Conservation (phyloP, 2,113 vertebrate species). For the Tenebrosternarchus preto region DNA sequence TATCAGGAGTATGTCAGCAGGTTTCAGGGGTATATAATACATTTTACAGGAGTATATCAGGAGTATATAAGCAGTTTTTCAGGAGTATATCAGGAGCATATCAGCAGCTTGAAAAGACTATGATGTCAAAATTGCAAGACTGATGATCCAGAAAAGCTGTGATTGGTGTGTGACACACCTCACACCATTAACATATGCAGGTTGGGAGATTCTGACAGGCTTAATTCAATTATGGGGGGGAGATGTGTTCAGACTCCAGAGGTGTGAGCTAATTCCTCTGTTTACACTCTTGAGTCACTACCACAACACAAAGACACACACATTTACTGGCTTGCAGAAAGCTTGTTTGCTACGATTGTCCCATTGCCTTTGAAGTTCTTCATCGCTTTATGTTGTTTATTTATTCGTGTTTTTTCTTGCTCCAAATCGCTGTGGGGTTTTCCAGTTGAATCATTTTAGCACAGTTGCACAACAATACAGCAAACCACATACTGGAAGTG, state of each 20-base stretch:
- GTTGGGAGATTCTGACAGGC: constrained; percentile 58
- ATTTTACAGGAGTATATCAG: not conserved
- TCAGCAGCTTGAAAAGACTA: not conserved
- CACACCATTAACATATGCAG: constrained; percentile 46
- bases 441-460: constrained; percentile 69
- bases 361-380: constrained; percentile 73
- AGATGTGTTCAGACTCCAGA: constrained; percentile 67
- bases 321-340: constrained; percentile 67
- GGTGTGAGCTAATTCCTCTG: constrained; percentile 75
- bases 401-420: constrained; percentile 70
- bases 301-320: constrained; percentile 70
- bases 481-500: constrained; percentile 60
- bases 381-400: constrained; percentile 74
- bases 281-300: constrained; percentile 76
- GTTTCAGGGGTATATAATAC: too few relatives aligned
- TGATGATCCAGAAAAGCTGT: constrained; percentile 1
- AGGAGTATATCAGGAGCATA: not conserved
- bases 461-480: constrained; percentile 65
- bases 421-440: constrained; percentile 68
- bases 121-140: not conserved
- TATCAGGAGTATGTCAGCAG: too few relatives aligned
- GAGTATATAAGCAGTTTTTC: not conserved
- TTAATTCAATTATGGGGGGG: constrained; percentile 72
- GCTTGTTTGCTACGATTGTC: constrained; percentile 69
- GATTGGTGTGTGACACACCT: constrained; percentile 35